phyloP scores from a whole-genome alignment of 1,140 invertebrate species.

The Coptotermes formosanus region DNA sequence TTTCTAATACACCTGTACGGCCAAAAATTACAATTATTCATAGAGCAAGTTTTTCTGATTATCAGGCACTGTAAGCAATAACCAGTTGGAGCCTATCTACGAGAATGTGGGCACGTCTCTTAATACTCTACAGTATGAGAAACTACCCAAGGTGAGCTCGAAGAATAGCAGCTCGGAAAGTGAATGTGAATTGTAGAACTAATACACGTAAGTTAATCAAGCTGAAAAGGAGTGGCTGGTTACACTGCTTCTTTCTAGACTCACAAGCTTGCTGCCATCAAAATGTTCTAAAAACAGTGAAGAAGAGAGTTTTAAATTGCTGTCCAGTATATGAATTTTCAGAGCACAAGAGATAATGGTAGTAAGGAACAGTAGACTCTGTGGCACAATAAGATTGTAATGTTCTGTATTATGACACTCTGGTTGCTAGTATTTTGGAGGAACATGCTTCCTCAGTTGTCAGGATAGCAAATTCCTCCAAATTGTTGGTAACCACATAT shows the following conservation, averaged over 20 bases:
- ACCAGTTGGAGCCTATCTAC: constrained; percentile 29
- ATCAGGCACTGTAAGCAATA: background rate
- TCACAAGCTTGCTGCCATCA: background rate
- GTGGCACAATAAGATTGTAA: too few relatives aligned
- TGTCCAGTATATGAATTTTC: too few relatives aligned
- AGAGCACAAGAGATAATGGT: too few relatives aligned
- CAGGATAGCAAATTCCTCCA: too few relatives aligned
- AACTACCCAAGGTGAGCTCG: constrained; percentile 28
- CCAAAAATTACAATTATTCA: background rate
- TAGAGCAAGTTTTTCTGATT: background rate
- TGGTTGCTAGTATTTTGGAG: too few relatives aligned
- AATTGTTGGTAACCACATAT: too few relatives aligned
- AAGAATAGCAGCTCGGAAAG: constrained; percentile 22
- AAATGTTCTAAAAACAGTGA: background rate
- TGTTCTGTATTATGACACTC: too few relatives aligned
- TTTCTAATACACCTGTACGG: too few relatives aligned
- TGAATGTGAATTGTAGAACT: constrained; percentile 21
- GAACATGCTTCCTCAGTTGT: too few relatives aligned
- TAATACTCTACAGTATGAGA: constrained; percentile 14
- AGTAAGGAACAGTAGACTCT: too few relatives aligned
- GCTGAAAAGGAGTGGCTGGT: background rate
- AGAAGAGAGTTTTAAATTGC: background rate
- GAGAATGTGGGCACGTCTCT: constrained; percentile 20
- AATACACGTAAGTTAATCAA: background rate
- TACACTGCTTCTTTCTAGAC: background rate